Conservation (phyloP, 2,888 invertebrate genomes). For the Diploptera punctata region DNA sequence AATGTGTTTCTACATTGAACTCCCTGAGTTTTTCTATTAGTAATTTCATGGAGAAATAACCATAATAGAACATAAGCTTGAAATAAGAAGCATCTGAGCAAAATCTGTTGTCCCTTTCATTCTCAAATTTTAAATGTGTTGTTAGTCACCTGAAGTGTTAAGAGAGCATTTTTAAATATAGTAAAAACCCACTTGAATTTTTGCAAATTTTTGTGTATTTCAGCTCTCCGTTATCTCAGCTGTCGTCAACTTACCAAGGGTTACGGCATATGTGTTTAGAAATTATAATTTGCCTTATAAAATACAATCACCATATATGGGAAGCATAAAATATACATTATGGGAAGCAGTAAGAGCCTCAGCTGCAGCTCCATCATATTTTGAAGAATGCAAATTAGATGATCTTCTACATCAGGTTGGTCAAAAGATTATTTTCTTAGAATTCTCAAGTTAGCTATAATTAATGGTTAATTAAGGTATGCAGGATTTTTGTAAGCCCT, state of each 20-base stretch:
- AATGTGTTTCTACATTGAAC: too few relatives aligned
- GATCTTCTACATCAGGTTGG: constrained; percentile 71
- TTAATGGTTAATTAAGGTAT: too few relatives aligned
- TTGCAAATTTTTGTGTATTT: constrained; percentile 41
- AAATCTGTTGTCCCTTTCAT: too few relatives aligned
- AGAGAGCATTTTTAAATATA: too few relatives aligned
- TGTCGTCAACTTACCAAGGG: constrained; percentile 74
- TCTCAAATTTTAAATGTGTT: too few relatives aligned
- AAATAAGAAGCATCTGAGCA: too few relatives aligned
- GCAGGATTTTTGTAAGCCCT: too few relatives aligned
- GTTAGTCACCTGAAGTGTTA: too few relatives aligned
- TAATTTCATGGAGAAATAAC: too few relatives aligned
- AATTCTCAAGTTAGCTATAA: not conserved
- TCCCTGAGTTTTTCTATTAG: too few relatives aligned
- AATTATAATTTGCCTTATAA: constrained; percentile 80
- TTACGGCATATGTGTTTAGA: constrained; percentile 82
- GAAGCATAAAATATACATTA: constrained; percentile 70
- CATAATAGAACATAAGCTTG: too few relatives aligned
- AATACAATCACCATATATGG: constrained; percentile 72
- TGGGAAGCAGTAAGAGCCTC: constrained; percentile 91
- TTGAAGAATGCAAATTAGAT: constrained; percentile 78
- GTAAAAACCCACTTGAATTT: too few relatives aligned
- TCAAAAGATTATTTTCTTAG: constrained; percentile 22
- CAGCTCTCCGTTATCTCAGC: constrained; percentile 81
- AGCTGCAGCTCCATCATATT: constrained; percentile 92